Base-by-base conservation (phyloP, 2,888 invertebrate genomes). In the Euphydryas editha region DNA sequence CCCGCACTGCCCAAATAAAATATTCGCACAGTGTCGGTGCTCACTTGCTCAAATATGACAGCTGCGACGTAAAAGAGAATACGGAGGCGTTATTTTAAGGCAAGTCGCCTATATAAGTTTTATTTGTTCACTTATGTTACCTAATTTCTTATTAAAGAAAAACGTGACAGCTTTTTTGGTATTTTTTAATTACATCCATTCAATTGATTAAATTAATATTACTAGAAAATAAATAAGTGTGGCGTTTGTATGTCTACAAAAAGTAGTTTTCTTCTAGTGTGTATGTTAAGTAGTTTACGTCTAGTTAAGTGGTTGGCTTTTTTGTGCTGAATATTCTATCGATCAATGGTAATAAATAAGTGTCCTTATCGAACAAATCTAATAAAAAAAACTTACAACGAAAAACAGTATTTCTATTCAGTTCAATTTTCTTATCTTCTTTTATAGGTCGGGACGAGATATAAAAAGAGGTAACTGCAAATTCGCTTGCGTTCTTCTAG, bases 1-100 rank as follows among this genome's bases (percentile, higher is more conserved):
- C 84, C 86, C 81, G 80, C 78, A 84, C 89, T 90, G 90, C 87
- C 91, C 92, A 92, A 92, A 92, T 92, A 92, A 90, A 90, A 90
- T 89, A 91, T 90, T 90, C 88, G 86, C 82, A 83, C 83, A 74
- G 76, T 78, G 78, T 78, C 80, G 80, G 83, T 82, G 82, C 83
- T 84, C 78, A 77, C 82, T 79, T 84, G 82, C 83, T 86, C 84
- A 84, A 81, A 84, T 82, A 86, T 87, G 87, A 86, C 82, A 81
- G 73, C 76, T 82, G 80, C 82, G 81, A 80, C 79, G 77, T 81
- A 78, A 84, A 81, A 81, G 73, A 76, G 71, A 75, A 78, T 75
- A 70, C 69, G 65, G 73, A 74, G 72, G 73, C 70, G 72, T 62
- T 74, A 70, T 69, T 72, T 72, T 72, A 68, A 71, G 58, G 51